Conservation (phyloP, 2,888 invertebrate genomes). For the Protophormia terraenovae region DNA sequence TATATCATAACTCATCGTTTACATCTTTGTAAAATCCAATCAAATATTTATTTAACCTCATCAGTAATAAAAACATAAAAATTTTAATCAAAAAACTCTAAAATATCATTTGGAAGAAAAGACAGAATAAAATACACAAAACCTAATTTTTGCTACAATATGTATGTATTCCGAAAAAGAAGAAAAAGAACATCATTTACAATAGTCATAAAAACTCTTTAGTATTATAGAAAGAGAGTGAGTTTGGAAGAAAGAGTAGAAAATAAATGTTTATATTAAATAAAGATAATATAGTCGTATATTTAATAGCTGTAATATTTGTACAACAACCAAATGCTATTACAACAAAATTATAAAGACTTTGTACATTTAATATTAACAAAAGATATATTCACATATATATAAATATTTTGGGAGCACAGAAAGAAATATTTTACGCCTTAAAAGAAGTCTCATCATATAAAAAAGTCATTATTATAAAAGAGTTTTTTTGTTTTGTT, state of each 20-base stretch:
- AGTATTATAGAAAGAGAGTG: not conserved
- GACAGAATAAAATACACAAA: not conserved
- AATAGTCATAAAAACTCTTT: conserved; percentile 3
- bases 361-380: not conserved
- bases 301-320: no score
- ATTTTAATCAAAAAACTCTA: conserved; percentile 54
- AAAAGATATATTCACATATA: not conserved
- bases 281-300: conserved; percentile 42
- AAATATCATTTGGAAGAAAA: not conserved
- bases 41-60: conserved; percentile 53
- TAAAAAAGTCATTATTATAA: conserved; percentile 62
- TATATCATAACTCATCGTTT: conserved; percentile 44
- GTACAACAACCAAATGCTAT: not conserved
- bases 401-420: not conserved
- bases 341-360: not conserved
- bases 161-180: not conserved
- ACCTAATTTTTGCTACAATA: not conserved
- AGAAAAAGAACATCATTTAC: not conserved
- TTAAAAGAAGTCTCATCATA: conserved; percentile 32
- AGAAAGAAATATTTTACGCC: conserved; percentile 28
- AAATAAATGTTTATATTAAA: conserved; percentile 30
- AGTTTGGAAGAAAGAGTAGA: not conserved
- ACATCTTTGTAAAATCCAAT: not conserved
- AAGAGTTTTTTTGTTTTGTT: conserved; percentile 25
- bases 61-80: conserved; percentile 64